A percentile compares a stretch with the other conserved stretches of the same genome.
These are phyloP conservation scores for Serrognathus titanus DNA, from an alignment of 2,888 invertebrate species.

Conservation along the genomic window DNA sequence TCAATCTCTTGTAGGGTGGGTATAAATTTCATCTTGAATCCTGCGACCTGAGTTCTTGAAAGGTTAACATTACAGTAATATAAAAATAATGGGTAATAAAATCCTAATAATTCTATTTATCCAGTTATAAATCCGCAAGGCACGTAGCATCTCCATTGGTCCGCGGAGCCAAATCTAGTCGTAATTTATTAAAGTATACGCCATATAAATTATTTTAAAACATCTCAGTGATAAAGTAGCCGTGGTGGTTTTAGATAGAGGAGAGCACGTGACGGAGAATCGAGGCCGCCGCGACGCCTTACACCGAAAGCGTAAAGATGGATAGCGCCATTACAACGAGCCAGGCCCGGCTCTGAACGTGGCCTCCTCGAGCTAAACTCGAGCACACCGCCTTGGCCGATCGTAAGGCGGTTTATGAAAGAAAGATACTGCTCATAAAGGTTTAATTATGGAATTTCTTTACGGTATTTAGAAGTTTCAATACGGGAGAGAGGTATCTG, in stretches of 20 bases:
- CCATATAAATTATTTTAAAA: slow-evolving; percentile 18
- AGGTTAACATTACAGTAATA: slow-evolving; percentile 1
- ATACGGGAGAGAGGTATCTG: too few relatives aligned
- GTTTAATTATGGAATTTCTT: slow-evolving; percentile 13
- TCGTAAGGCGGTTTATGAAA: slow-evolving; percentile 2
- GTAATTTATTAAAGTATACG: slow-evolving; percentile 17
- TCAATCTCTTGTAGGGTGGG: too few relatives aligned
- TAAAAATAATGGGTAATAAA: slow-evolving; percentile 10
- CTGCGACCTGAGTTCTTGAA: too few relatives aligned
- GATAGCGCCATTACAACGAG: slow-evolving; percentile 19
- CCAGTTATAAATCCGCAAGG: slow-evolving; percentile 7
- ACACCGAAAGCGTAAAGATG: slow-evolving; percentile 8
- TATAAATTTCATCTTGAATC: too few relatives aligned
- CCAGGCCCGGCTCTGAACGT: slow-evolving; percentile 2
- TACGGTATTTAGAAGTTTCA: too few relatives aligned
- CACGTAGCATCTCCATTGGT: slow-evolving; percentile 14
- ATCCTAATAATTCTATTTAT: slow-evolving; percentile 15
- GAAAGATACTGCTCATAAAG: slow-evolving; percentile 7
- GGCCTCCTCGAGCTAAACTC: too few relatives aligned
- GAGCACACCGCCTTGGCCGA: background rate
- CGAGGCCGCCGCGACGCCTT: slow-evolving; percentile 13
- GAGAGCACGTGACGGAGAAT: slow-evolving; percentile 16
- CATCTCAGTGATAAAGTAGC: slow-evolving; percentile 17
- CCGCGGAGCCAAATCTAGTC: slow-evolving; percentile 1
- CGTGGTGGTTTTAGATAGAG: slow-evolving; percentile 19